Base-by-base conservation (phyloP, 2,113 vertebrate genomes). In the Callionymus lyra region DNA sequence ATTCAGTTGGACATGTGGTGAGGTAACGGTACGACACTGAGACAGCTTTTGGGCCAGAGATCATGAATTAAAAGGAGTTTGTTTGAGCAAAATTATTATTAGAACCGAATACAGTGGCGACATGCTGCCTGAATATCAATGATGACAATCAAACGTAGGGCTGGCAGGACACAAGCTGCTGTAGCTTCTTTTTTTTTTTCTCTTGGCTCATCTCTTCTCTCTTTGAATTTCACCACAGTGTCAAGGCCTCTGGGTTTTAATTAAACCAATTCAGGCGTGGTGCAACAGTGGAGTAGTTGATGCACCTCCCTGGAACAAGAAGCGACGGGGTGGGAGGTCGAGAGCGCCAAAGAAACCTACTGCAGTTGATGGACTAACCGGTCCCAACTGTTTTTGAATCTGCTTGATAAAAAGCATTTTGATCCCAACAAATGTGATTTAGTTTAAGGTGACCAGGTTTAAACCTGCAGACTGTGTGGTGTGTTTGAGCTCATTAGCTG, bases 141-240 rank as follows among this genome's bases (percentile, higher is more conserved):
- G 70, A 79, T 66, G 58, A 57, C 60, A 63, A 81, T 82, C 72
- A 79, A 72, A 76, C 62, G 31, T 70, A 63, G 45, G 43, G 61
- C 54, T 63, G 58, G 66, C 43, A 50, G 57, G 51, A 47, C n/a
- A 58, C 69, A 33, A 35, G 63, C 59, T 44, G 59, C 56, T 60
- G 47, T 43, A 65, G 42, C 52, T 27, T 27, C 21, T 27, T 27
- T 59, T 74, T 27, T 59, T 74, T 74, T 63, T 72, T 59, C 38
- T 60, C 43, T 64, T 17, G 56, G 65, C 39, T 43, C 53, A 59
- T 61, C 58, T 44, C 38, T 41, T 51, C 43, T 34, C 65, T 58
- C 63, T 74, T 76, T 80, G 73, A 80, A 80, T 79, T 82, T 70
- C 71, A 75, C 69, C 58, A 66, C 40, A 2, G 59, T 54, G 69